phyloP scores from a whole-genome alignment of 2,797 vertebrate genomes.

The Antrozous pallidus region DNA sequence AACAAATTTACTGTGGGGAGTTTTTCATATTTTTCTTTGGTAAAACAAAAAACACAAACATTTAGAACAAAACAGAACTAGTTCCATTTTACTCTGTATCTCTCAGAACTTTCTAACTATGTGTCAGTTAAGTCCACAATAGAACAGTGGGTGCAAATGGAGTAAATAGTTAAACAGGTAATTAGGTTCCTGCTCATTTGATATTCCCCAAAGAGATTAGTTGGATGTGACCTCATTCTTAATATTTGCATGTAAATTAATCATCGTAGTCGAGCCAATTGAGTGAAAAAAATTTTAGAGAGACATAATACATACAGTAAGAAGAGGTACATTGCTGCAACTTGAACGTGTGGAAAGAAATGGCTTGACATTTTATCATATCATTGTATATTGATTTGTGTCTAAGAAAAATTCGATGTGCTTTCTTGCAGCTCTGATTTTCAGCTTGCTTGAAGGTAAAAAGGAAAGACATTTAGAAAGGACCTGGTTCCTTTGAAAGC shows the following conservation, averaged over 20 bases:
- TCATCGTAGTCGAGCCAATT: not conserved
- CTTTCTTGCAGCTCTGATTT: conserved; percentile 55
- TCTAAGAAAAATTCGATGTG: conserved; percentile 60
- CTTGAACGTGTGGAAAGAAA: not conserved
- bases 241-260: not conserved
- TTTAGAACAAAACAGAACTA: not conserved
- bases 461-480: conserved; percentile 12
- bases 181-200: not conserved
- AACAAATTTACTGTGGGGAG: not conserved
- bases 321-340: conserved; percentile 45
- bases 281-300: not conserved
- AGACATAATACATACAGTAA: not conserved
- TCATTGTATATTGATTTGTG: conserved; percentile 67
- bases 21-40: not conserved
- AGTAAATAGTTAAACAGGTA: not conserved
- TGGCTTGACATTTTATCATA: conserved; percentile 56
- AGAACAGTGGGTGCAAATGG: not conserved
- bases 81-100: not conserved
- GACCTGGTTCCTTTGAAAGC: conserved; percentile 15
- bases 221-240: not conserved
- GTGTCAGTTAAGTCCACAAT: not conserved
- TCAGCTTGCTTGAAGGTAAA: conserved; percentile 45
- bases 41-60: not conserved
- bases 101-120: not conserved
- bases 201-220: not conserved